Evolutionary conservation across 2,113 vertebrate genomes (phyloP).

Genomic region (Otus sunia): DNA sequence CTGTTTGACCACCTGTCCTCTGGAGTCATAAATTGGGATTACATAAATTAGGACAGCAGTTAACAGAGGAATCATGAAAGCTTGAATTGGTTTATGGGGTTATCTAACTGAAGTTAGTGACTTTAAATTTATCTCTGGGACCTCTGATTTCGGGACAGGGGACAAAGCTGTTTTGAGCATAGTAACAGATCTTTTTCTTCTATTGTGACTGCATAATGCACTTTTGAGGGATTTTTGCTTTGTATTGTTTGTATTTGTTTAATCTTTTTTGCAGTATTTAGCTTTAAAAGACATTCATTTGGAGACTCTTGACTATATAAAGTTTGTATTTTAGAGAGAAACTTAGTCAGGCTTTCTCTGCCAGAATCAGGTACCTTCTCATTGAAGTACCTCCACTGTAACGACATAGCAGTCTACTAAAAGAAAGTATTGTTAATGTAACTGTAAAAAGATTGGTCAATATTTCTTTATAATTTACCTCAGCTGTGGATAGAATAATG

Average conservation of each 20-base stretch:
- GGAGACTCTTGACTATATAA: not conserved
- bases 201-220: not conserved
- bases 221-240: not conserved
- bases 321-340: not conserved
- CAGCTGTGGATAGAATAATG: not conserved
- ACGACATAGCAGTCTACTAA: not conserved
- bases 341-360: not conserved
- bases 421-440: not conserved
- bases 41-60: not conserved
- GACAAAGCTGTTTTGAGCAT: not conserved
- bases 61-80: slow-evolving; percentile 10
- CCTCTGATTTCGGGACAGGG: not conserved
- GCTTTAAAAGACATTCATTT: not conserved
- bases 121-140: not conserved
- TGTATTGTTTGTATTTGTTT: not conserved
- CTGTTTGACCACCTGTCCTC: not conserved
- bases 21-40: slow-evolving; percentile 5
- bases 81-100: slow-evolving; percentile 14
- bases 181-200: not conserved
- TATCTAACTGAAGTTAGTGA: slow-evolving; percentile 2
- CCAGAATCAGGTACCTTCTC: not conserved
- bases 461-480: not conserved
- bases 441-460: not conserved
- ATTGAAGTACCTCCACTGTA: not conserved
- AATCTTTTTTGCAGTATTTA: not conserved